phyloP scores from a whole-genome alignment of 2,888 invertebrate species.

The Temnothorax rugatulus region DNA sequence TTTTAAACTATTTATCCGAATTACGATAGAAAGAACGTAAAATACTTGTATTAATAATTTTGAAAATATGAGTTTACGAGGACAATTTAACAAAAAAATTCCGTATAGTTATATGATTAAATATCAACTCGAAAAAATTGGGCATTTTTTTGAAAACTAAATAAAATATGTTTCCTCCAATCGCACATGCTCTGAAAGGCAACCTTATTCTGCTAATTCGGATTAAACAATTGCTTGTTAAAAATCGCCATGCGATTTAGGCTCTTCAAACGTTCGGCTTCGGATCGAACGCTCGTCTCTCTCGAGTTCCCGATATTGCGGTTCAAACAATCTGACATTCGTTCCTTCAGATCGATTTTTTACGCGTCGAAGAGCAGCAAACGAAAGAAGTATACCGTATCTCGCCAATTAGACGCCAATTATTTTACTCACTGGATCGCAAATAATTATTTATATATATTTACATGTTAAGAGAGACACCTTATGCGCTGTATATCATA shows the following conservation, averaged over 20 bases:
- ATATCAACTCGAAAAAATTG: background rate
- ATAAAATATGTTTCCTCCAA: slow-evolving; percentile 15
- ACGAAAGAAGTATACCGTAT: slow-evolving; percentile 27
- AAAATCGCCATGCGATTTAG: slow-evolving; percentile 4
- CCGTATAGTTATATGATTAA: slow-evolving; percentile 2
- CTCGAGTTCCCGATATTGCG: background rate
- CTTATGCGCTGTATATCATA: slow-evolving; percentile 32
- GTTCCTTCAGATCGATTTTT: slow-evolving; percentile 48
- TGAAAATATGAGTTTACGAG: background rate
- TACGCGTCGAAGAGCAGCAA: slow-evolving; percentile 39
- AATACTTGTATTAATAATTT: background rate
- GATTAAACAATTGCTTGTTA: slow-evolving; percentile 3
- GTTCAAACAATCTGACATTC: slow-evolving; percentile 25
- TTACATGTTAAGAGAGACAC: slow-evolving; percentile 33
- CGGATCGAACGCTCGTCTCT: slow-evolving; percentile 22
- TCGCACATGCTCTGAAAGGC: background rate
- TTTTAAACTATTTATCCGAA: slow-evolving; percentile 9
- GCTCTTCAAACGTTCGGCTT: background rate
- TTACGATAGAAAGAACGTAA: background rate
- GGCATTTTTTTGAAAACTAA: background rate
- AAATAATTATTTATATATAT: slow-evolving; percentile 53
- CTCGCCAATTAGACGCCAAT: slow-evolving; percentile 54
- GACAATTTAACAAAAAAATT: background rate
- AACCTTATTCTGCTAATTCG: slow-evolving; percentile 23
- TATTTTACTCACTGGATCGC: slow-evolving; percentile 37